Percentiles rank a stretch among this genome's conserved stretches.
Conservation (phyloP, 2,888 invertebrate species). For the Bibio marci region DNA sequence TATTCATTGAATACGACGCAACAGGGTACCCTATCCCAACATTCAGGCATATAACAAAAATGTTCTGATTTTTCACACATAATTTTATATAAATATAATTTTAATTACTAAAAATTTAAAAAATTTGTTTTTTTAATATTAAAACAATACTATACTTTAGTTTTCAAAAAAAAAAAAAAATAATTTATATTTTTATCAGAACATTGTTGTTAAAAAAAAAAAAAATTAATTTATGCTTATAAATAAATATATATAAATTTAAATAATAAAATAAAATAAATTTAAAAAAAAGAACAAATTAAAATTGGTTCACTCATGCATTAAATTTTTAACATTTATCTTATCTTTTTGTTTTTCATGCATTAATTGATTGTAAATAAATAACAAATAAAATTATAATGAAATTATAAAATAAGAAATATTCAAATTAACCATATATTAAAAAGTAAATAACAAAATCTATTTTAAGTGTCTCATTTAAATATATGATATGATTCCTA, state of each 20-base stretch:
- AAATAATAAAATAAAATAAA: neutral
- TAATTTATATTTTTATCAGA: slow-evolving; percentile 1
- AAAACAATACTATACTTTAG: too few species aligned
- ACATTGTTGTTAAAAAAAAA: slow-evolving; percentile 1
- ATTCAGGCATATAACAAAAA: slow-evolving; percentile 60
- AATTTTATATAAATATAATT: slow-evolving; percentile 3
- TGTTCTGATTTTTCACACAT: slow-evolving; percentile 18
- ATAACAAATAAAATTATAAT: too few species aligned
- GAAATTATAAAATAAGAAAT: too few species aligned
- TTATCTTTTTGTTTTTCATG: too few species aligned
- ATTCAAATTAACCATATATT: too few species aligned
- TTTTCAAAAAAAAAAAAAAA: neutral
- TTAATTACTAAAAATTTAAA: neutral
- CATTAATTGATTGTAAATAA: too few species aligned
- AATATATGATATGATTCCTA: too few species aligned
- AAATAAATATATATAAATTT: neutral
- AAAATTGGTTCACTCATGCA: too few species aligned
- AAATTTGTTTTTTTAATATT: too few species aligned
- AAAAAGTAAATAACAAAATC: too few species aligned
- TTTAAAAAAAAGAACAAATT: neutral
- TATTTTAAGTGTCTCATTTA: too few species aligned
- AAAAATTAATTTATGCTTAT: neutral
- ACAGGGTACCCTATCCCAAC: slow-evolving; percentile 97
- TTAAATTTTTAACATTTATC: too few species aligned
- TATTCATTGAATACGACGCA: slow-evolving; percentile 24